A percentile compares a stretch with the other conserved stretches of the same genome.
phyloP scores from a whole-genome alignment of 2,113 vertebrate species.

The Chlorodrepanis virens region DNA sequence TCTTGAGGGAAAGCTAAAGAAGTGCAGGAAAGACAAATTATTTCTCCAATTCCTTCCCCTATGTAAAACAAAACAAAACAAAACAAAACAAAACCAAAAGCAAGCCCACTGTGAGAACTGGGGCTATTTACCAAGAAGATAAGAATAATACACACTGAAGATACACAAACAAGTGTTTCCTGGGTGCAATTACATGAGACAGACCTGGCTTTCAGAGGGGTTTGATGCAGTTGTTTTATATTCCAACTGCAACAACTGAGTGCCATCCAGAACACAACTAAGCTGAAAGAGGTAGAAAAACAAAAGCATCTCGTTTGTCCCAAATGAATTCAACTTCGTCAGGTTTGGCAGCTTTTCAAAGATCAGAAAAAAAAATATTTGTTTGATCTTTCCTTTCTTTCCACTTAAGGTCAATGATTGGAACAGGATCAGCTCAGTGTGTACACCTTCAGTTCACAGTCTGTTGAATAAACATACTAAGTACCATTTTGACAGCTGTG shows the following conservation, averaged over 20 bases:
- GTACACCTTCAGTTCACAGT: not conserved
- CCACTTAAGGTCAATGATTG: conserved; percentile 49
- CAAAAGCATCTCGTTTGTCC: conserved; percentile 22
- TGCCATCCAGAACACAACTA: not conserved
- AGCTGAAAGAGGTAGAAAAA: conserved; percentile 33
- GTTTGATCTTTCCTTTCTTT: conserved; percentile 30
- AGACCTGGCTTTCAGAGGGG: not conserved
- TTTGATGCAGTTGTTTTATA: conserved; percentile 1
- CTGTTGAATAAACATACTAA: conserved; percentile 12
- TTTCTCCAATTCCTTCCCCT: not conserved
- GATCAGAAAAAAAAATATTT: conserved; percentile 10
- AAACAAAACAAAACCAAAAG: not conserved
- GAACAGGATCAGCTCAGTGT: conserved; percentile 9
- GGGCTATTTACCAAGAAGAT: not conserved
- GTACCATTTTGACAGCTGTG: conserved; percentile 13
- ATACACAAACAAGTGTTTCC: not conserved
- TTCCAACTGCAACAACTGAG: not conserved
- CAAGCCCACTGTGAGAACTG: not conserved
- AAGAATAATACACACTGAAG: not conserved
- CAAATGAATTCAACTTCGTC: conserved; percentile 6
- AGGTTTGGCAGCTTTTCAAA: conserved; percentile 44
- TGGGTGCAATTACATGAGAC: not conserved
- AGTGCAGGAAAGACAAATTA: not conserved
- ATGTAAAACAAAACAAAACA: not conserved
- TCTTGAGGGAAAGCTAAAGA: not conserved